A percentile compares a stretch with the other conserved stretches of the same genome.
phyloP scores from a whole-genome alignment of 2,888 invertebrate genomes.

The Heteromyza rotundicornis region DNA sequence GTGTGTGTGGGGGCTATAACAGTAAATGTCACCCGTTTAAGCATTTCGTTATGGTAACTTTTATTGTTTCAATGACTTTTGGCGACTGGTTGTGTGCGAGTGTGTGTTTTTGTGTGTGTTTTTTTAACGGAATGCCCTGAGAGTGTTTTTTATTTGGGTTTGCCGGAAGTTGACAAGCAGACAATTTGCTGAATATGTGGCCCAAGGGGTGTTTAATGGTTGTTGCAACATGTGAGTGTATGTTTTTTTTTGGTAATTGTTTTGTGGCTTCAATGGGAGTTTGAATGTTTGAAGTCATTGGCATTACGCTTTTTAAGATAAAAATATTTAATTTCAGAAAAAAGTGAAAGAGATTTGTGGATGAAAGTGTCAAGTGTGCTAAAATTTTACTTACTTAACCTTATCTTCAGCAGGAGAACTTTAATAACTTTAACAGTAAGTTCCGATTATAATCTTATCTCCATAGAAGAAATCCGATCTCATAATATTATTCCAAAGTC shows the following conservation, averaged over 20 bases:
- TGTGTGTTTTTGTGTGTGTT: constrained; percentile 3
- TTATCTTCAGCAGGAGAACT: too few relatives aligned
- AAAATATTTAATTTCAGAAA: too few relatives aligned
- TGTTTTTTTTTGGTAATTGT: background rate
- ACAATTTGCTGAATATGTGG: constrained; percentile 9
- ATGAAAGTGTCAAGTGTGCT: too few relatives aligned
- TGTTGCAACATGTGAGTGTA: background rate
- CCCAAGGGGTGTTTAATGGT: constrained; percentile 14
- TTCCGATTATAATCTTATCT: too few relatives aligned
- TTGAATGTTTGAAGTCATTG: too few relatives aligned
- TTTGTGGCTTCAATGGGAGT: too few relatives aligned
- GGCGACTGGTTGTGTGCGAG: background rate
- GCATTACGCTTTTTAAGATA: too few relatives aligned
- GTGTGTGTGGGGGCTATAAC: constrained; percentile 1
- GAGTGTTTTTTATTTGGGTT: background rate
- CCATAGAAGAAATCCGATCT: too few relatives aligned
- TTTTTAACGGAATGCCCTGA: constrained; percentile 3
- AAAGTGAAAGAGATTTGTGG: too few relatives aligned
- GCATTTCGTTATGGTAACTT: constrained; percentile 22
- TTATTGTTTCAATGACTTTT: constrained; percentile 25
- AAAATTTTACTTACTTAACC: too few relatives aligned
- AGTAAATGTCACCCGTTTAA: constrained; percentile 26
- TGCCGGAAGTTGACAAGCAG: constrained; percentile 10
- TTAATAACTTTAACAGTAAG: too few relatives aligned
- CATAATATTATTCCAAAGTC: too few relatives aligned